These are phyloP conservation scores for Rana temporaria DNA, from an alignment of 2,113 vertebrate genomes.

Conservation along the genomic window DNA sequence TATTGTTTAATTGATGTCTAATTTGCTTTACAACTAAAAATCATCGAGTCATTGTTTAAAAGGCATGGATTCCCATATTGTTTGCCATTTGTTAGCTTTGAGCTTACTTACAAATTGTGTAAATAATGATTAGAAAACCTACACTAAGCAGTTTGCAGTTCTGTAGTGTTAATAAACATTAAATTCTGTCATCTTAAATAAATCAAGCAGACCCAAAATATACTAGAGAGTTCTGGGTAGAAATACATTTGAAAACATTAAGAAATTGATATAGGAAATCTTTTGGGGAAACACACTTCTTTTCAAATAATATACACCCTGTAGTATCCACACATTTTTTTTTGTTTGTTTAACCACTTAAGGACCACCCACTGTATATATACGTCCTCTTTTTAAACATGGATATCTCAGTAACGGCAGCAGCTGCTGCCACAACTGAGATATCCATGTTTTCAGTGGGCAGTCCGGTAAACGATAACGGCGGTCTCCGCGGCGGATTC, in stretches of 20 bases:
- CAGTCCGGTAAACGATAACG: too few relatives aligned
- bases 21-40: conserved; percentile 12
- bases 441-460: too few relatives aligned
- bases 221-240: background rate
- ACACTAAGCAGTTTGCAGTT: conserved; percentile 18
- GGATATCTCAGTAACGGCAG: too few relatives aligned
- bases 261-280: conserved; percentile 9
- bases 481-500: too few relatives aligned
- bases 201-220: conserved; percentile 22
- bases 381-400: too few relatives aligned
- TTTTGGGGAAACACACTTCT: background rate
- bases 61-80: background rate
- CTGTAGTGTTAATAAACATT: background rate
- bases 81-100: background rate
- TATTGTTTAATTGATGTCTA: background rate
- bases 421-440: too few relatives aligned
- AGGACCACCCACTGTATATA: too few relatives aligned
- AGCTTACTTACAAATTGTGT: conserved; percentile 1
- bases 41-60: conserved; percentile 16
- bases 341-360: too few relatives aligned
- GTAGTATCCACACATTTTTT: too few relatives aligned
- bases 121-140: conserved; percentile 36
- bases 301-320: background rate
- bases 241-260: conserved; percentile 4
- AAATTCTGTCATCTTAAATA: conserved; percentile 29